A percentile compares a stretch with the other conserved stretches of the same genome.
These are phyloP conservation scores for Cacoxenus indagator DNA, from an alignment of 2,888 invertebrate genomes.

Conservation along the genomic window DNA sequence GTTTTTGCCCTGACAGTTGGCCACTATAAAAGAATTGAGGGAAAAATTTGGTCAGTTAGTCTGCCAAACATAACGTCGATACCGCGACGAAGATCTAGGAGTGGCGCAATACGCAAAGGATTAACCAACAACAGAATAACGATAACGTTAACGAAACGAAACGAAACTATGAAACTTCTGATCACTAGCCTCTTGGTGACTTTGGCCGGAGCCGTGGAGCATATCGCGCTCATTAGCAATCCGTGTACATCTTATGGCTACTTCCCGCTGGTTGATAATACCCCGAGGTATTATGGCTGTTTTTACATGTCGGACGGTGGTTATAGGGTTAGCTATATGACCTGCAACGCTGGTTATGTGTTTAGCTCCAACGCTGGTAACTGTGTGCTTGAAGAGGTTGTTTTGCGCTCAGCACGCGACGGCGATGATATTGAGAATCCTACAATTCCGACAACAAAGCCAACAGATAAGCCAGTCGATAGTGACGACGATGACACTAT, in stretches of 20 bases:
- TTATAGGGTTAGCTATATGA: conserved; percentile 37
- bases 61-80: conserved; percentile 29
- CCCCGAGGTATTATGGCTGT: conserved; percentile 46
- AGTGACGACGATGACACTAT: conserved; percentile 1
- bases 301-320: conserved; percentile 38
- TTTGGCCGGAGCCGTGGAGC: neutral
- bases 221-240: conserved; percentile 18
- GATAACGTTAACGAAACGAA: conserved; percentile 21
- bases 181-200: conserved; percentile 9
- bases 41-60: conserved; percentile 48
- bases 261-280: conserved; percentile 43
- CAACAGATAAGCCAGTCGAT: conserved; percentile 12
- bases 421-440: conserved; percentile 48
- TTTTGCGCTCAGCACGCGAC: neutral
- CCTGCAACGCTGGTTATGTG: conserved; percentile 41
- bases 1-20: neutral
- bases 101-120: conserved; percentile 15
- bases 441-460: conserved; percentile 32
- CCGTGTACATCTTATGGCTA: conserved; percentile 43
- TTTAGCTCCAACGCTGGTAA: conserved; percentile 35
- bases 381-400: conserved; percentile 35
- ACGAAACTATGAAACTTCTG: conserved; percentile 30
- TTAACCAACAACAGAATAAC: neutral
- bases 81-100: neutral
- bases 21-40: conserved; percentile 52